Evolutionary conservation across 2,797 vertebrate species (phyloP), one percentile per base, ranked within the genome.

Genomic region (Coreius guichenoti): DNA sequence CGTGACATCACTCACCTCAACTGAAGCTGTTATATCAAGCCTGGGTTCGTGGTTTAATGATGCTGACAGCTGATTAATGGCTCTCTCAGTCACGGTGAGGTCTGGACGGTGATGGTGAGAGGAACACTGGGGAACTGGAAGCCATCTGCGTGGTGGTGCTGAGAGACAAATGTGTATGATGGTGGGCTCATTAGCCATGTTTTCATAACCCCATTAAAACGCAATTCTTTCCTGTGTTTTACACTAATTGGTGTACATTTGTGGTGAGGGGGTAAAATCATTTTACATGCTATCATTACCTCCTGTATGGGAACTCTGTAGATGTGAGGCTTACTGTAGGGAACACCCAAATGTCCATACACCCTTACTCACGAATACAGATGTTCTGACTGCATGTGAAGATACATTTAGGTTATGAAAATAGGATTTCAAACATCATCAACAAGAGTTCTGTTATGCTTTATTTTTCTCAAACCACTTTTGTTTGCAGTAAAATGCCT

Each of bases 181-280:
- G 7, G 45, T 63, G 29, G 14, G 36, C 67, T 78, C 68, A 72
- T 87, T 88, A 86, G 80, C 77, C 39, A 3, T 87, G 89, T 85
- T 91, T 90, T 90, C 89, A 88, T 89, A 86, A 90, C 89, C 85
- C 86, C 84, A 86, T 89, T 90, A 87, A 81, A 86, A 86, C 69
- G 8, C 54, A 43, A 83, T 90, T 87, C 79, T 81, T 58, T 33
- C 81, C 67, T 82, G 69, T 75, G 73, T 87, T 90, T 84, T 89
- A 77, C 61, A 84, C 33, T 78, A 89, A 87, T 87, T 87, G 87
- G 77, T 81, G 74, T 67, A 75, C 65, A 70, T 70, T 76, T 78
- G 76, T 86, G 82, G 82, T 84, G 83, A 85, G 61, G 83, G 79
- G 88, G 89, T 80, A 85, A 80, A 56, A 85, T 87, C 78, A 16